Base-by-base conservation (phyloP, 2,797 vertebrate genomes). In the Mareca strepera region DNA sequence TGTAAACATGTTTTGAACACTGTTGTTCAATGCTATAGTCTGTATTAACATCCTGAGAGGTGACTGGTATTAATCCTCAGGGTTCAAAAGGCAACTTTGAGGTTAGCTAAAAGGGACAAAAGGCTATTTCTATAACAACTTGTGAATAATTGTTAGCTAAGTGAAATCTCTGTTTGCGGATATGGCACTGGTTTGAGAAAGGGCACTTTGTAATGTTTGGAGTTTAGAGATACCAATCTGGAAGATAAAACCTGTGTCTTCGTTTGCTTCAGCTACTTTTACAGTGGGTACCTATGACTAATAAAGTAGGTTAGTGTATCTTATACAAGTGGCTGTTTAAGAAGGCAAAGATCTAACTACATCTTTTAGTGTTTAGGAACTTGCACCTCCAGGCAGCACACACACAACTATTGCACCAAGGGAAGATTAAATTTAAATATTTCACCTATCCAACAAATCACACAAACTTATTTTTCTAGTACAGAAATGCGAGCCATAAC, bases 401-500 rank as follows among this genome's bases (percentile, higher is more conserved):
- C 0, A 0, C 6, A 14, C 20, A 58, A 25, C 29, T 53, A 22
- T n/a, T 31, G 13, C 20, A 82, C 18, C 31, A 77, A 77, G 20
- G n/a, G 35, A 87, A 92, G 87, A 77, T 5, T 28, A 73, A 66
- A 70, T 70, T 66, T 35, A 39, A 89, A 43, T 44, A 46, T 23
- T 74, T 85, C 20, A 56, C 26, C 11, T 64, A 37, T 31, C 31
- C 53, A 77, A 46, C 74, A 82, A 91, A 81, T 78, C n/a, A 25
- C 16, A 31, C 7, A 39, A 90, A 58, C 20, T 50, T 59, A 6
- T 0, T 0, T 1, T 33, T 81, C 37, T 55, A 62, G 39, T 43
- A 52, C n/a, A 22, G 80, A 92, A 69, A 50, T 18, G 6, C 35
- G 14, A 78, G 21, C 11, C 88, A 14, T 52, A 69, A 52, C 12